A percentile compares a stretch with the other conserved stretches of the same genome.
phyloP scores from a whole-genome alignment of 2,888 invertebrate genomes.

The Philaethria dido region DNA sequence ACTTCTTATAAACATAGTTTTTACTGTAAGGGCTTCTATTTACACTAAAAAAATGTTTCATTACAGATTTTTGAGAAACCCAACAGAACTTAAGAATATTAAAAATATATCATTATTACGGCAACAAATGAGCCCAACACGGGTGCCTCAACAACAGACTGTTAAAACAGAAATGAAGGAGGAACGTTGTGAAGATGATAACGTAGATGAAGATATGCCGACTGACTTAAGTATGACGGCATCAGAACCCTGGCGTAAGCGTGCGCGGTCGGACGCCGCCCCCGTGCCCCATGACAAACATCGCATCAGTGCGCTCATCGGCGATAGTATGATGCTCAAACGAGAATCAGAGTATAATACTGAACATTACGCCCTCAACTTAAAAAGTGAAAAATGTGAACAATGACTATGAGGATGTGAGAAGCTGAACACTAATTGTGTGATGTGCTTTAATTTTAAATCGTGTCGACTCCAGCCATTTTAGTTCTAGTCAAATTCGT shows the following conservation, averaged over 20 bases:
- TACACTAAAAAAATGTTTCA: conserved; percentile 38
- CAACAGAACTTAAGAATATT: conserved; percentile 96
- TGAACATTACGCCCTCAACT: conserved; percentile 77
- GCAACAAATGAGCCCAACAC: conserved; percentile 90
- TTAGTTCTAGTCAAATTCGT: conserved; percentile 77
- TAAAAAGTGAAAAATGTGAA: conserved; percentile 83
- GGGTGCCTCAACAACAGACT: conserved; percentile 68
- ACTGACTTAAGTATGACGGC: conserved; percentile 87
- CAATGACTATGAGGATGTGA: conserved; percentile 64
- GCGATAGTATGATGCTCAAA: conserved; percentile 75
- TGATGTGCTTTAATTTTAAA: conserved; percentile 43
- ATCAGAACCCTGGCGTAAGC: conserved; percentile 78
- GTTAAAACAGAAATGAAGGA: conserved; percentile 80
- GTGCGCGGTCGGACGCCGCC: conserved; percentile 66
- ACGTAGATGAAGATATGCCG: conserved; percentile 87
- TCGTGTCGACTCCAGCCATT: conserved; percentile 65
- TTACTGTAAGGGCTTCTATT: background rate
- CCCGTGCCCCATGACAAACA: conserved; percentile 72
- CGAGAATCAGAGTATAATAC: conserved; percentile 72
- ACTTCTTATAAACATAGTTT: background rate
- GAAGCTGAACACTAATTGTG: conserved; percentile 54
- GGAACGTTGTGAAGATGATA: conserved; percentile 76
- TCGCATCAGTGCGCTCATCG: conserved; percentile 80
- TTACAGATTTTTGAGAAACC: conserved; percentile 94
- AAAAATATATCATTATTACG: conserved; percentile 95